Evolutionary conservation across 1,140 invertebrate genomes (phyloP).

Genomic region (Lepeophtheirus salmonis): DNA sequence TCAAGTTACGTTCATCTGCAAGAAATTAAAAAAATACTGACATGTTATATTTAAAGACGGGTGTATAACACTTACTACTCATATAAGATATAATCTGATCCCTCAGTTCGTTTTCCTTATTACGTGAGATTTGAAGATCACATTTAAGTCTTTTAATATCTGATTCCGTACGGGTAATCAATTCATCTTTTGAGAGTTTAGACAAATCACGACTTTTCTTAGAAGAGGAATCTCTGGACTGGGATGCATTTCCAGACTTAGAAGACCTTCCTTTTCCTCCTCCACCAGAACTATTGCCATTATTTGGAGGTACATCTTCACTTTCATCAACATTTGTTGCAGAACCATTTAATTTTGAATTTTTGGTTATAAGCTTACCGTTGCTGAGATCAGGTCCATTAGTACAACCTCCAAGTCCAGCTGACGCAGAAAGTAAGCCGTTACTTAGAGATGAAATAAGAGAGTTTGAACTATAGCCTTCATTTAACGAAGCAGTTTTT

Average conservation of each 20-base stretch:
- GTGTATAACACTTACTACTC: slow-evolving; percentile 12
- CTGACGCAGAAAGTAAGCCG: neutral
- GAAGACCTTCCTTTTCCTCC: neutral
- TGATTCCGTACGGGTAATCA: slow-evolving; percentile 33
- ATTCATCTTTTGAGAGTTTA: slow-evolving; percentile 6
- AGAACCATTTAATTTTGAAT: neutral
- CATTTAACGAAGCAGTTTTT: neutral
- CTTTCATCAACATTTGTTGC: neutral
- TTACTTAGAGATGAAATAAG: neutral
- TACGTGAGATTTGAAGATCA: slow-evolving; percentile 52
- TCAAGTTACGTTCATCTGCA: slow-evolving; percentile 13
- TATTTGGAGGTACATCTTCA: neutral
- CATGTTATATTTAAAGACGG: too few species aligned
- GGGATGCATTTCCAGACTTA: neutral
- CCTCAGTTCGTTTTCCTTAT: slow-evolving; percentile 60
- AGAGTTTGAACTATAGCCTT: neutral
- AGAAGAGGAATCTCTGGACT: neutral
- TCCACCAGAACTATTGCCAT: too few species aligned
- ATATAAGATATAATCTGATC: slow-evolving; percentile 44
- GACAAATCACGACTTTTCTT: neutral
- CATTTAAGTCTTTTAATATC: slow-evolving; percentile 60
- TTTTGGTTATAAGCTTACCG: neutral
- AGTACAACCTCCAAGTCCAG: neutral
- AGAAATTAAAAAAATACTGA: neutral
- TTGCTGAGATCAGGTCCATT: neutral